Evolutionary conservation across 2,797 vertebrate species (phyloP).

Genomic region (Huso huso): DNA sequence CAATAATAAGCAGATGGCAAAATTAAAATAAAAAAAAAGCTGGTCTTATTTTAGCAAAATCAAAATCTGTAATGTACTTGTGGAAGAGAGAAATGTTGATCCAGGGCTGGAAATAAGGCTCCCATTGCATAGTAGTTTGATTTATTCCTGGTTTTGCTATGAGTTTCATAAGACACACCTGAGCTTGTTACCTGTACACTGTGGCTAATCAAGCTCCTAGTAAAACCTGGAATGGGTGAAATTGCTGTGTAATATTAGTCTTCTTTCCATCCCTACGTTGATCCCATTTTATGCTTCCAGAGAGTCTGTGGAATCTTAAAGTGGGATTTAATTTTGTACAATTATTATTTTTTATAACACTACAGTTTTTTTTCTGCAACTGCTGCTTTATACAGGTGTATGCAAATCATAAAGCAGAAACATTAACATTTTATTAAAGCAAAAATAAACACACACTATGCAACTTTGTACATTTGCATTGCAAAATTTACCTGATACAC

Average conservation of each 20-base stretch:
- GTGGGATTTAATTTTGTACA: conserved; percentile 19
- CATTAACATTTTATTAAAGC: conserved; percentile 29
- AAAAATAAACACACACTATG: conserved; percentile 76
- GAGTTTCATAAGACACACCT: no score
- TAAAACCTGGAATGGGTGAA: no score
- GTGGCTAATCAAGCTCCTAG: no score
- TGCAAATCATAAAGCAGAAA: conserved; percentile 34
- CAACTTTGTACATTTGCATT: conserved; percentile 90
- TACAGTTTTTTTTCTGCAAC: conserved; percentile 24
- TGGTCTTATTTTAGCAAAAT: conserved; percentile 13
- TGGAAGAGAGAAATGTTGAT: not conserved
- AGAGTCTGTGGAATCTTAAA: not conserved
- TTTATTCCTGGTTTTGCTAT: no score
- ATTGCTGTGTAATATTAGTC: no score
- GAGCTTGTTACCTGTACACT: no score
- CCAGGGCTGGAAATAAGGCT: not conserved
- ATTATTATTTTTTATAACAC: conserved; percentile 15
- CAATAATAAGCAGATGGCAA: conserved; percentile 2
- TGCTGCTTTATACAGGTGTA: conserved; percentile 43
- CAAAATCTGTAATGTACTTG: conserved; percentile 1
- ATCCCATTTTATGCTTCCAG: no score
- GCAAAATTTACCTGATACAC: conserved; percentile 95
- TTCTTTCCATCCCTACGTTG: no score
- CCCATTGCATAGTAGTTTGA: no score
- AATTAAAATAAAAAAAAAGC: conserved; percentile 10